Evolutionary conservation across 1,140 invertebrate species (phyloP), one percentile per base, ranked within the genome.

Genomic region (Idris sp.): DNA sequence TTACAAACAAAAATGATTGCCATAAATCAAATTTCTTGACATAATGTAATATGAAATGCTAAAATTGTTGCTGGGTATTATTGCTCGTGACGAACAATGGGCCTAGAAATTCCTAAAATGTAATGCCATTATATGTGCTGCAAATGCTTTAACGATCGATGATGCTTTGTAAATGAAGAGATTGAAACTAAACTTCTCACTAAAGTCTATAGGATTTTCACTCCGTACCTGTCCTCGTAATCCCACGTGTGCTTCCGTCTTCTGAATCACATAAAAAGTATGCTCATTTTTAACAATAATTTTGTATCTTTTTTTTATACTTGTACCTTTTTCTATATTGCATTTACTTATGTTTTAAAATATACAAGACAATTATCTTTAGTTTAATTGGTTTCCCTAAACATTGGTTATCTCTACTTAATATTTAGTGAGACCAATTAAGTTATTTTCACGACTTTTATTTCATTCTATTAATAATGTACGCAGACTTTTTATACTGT

Each of bases 211-310:
- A 62, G 72, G 28, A 40, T 67, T 73, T 65, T 77, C 49, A 11
- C 22, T 76, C 74, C 80, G 53, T 90, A 91, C 90, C 90, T 91
- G 86, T 90, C 88, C 64, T 90, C 89, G 80, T 90, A 88, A 84
- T 90, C 89, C 89, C 89, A 90, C 76, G 88, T 87, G 79, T 89
- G 88, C 85, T 90, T 90, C 83, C 89, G 84, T 84, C 89, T 87
- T 87, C 90, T 90, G 79, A 76, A 82, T 82, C 78, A 79, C 54
- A 75, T 76, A 79, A 81, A 79, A 80, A 40, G 82, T 79, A 68
- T 76, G 79, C 54, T 76, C 41, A 58, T 16, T n/a, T n/a, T n/a
- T n/a, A n/a, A n/a, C n/a, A n/a, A n/a, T n/a, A n/a, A n/a, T n/a
- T n/a, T n/a, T n/a, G n/a, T n/a, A n/a, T n/a, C 22, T 49, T 31